Evolutionary conservation across 2,888 invertebrate species (phyloP).

Genomic region (Tiliacea aurago): DNA sequence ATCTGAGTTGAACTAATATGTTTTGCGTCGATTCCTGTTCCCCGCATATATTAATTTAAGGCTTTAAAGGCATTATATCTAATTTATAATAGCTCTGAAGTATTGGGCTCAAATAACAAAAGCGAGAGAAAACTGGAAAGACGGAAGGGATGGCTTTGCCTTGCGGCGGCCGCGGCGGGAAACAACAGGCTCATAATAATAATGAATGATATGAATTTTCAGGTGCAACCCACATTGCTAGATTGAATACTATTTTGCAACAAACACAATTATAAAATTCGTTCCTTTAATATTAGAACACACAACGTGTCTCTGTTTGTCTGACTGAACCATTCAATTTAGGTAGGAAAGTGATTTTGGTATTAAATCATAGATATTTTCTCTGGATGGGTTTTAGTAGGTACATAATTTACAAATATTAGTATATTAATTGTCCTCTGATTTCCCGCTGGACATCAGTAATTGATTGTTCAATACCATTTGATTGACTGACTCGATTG

Average conservation of each 20-base stretch:
- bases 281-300: not conserved
- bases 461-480: conserved; percentile 28
- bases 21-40: not conserved
- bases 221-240: not conserved
- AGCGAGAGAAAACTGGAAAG: too few relatives aligned
- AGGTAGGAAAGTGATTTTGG: too few relatives aligned
- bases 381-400: not conserved
- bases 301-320: not conserved
- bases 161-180: too few relatives aligned
- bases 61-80: not conserved
- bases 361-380: not conserved
- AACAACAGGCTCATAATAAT: too few relatives aligned
- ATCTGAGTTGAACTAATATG: not conserved
- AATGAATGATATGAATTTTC: not conserved
- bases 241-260: not conserved
- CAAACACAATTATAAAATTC: not conserved
- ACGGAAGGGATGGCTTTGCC: too few relatives aligned
- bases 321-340: not conserved
- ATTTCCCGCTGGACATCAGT: conserved; percentile 19
- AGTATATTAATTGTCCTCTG: not conserved
- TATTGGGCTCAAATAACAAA: too few relatives aligned
- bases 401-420: not conserved
- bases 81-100: too few relatives aligned
- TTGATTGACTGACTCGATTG: conserved; percentile 22
- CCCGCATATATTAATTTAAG: not conserved